Percentiles rank a stretch among this genome's conserved stretches.
Evolutionary conservation across 2,113 vertebrate genomes (phyloP).

Genomic region (Chrysemys picta): DNA sequence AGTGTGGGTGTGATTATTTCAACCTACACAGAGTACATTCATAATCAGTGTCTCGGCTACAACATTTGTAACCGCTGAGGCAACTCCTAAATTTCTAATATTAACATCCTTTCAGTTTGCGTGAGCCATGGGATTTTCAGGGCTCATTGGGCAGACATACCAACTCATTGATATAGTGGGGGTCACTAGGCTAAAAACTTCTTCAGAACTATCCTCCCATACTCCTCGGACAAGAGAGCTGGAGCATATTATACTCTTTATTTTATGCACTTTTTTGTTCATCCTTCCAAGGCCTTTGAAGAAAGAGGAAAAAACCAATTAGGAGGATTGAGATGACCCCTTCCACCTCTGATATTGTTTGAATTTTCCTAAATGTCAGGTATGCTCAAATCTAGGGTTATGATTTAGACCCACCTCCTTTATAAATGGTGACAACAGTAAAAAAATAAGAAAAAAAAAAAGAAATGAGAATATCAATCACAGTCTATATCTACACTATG

Average conservation of each 20-base stretch:
- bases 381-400: not conserved
- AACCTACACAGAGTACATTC: not conserved
- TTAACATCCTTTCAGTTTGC: not conserved
- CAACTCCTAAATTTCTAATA: not conserved
- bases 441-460: not conserved
- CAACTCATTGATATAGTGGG: not conserved
- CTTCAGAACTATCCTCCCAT: fast-evolving
- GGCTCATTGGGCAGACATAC: fast-evolving
- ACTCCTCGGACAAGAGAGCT: fast-evolving
- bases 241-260: fast-evolving
- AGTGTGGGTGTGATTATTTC: not conserved
- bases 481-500: not conserved
- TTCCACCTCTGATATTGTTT: not conserved
- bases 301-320: fast-evolving
- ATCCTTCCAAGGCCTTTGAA: not conserved
- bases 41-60: not conserved
- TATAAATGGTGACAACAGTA: not conserved
- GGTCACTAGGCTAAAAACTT: fast-evolving
- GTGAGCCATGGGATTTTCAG: fast-evolving
- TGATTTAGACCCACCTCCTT: not conserved
- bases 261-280: not conserved
- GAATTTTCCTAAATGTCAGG: not conserved
- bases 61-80: not conserved
- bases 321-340: not conserved
- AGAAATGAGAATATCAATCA: not conserved